phyloP scores from a whole-genome alignment of 2,888 invertebrate species.

The Dolomedes plantarius region DNA sequence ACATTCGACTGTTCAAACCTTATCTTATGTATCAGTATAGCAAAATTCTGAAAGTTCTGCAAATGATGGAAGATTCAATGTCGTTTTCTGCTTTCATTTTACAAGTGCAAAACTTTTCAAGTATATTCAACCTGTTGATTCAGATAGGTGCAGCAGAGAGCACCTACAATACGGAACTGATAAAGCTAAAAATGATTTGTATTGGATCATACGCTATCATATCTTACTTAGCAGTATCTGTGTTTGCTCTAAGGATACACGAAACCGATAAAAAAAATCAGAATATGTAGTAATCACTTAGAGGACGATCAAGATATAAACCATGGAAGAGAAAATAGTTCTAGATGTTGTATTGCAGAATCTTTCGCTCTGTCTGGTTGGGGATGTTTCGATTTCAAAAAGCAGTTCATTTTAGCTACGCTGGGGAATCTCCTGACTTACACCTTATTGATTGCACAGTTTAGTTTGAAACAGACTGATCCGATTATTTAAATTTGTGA shows the following conservation, averaged over 20 bases:
- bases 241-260: neutral
- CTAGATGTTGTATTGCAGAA: neutral
- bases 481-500: too few relatives aligned
- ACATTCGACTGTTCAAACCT: neutral
- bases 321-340: neutral
- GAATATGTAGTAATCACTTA: neutral
- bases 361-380: neutral
- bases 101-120: neutral
- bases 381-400: neutral
- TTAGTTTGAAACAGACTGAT: too few relatives aligned
- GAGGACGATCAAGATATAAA: too few relatives aligned
- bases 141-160: neutral
- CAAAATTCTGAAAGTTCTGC: neutral
- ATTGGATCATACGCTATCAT: neutral
- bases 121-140: neutral
- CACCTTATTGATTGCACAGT: neutral
- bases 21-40: neutral
- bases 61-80: neutral
- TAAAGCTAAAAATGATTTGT: neutral
- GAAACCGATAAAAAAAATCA: neutral
- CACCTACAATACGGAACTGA: neutral
- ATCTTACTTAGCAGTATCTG: neutral
- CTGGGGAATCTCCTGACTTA: neutral
- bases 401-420: neutral
- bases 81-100: neutral